Percentiles rank a stretch among this genome's conserved stretches.
Evolutionary conservation across 53 echinoderm and acorn worm species (phyloP).

Genomic region (Holothuria leucospilota): DNA sequence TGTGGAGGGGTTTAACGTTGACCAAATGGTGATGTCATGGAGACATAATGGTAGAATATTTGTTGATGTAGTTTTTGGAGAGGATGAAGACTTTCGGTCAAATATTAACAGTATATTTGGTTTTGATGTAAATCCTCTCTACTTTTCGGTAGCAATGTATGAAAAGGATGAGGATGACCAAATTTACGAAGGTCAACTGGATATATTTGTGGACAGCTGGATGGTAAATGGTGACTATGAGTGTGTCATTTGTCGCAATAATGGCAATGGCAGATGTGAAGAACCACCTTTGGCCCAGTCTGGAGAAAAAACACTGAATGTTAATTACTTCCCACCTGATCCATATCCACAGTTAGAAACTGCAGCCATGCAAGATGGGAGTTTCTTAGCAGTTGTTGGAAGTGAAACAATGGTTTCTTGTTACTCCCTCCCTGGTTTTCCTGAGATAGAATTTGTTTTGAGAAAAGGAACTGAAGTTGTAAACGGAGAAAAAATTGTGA

Average conservation of each 20-base stretch:
- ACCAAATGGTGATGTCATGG: slow-evolving; percentile 14
- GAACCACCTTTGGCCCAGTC: neutral
- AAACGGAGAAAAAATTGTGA: neutral
- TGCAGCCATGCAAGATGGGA: neutral
- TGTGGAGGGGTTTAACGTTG: neutral
- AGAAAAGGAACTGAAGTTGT: neutral
- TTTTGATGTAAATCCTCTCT: neutral
- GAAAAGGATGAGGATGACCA: neutral
- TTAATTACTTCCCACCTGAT: slow-evolving; percentile 36
- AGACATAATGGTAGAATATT: slow-evolving; percentile 4
- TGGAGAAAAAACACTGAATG: neutral
- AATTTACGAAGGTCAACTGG: neutral
- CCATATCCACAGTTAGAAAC: slow-evolving; percentile 23
- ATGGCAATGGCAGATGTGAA: slow-evolving; percentile 7
- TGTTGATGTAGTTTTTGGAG: slow-evolving; percentile 15
- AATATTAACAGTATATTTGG: slow-evolving; percentile 10
- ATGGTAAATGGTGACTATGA: slow-evolving; percentile 8
- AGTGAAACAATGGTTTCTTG: slow-evolving; percentile 27
- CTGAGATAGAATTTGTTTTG: neutral
- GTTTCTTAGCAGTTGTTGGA: neutral
- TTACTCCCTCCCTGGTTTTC: slow-evolving; percentile 11
- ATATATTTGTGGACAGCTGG: slow-evolving; percentile 12
- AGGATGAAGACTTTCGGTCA: neutral
- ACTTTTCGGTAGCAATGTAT: too few species aligned
- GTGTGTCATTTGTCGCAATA: slow-evolving; percentile 1